These are phyloP conservation scores for Uloborus diversus DNA, from an alignment of 1,140 invertebrate genomes.

Conservation along the genomic window DNA sequence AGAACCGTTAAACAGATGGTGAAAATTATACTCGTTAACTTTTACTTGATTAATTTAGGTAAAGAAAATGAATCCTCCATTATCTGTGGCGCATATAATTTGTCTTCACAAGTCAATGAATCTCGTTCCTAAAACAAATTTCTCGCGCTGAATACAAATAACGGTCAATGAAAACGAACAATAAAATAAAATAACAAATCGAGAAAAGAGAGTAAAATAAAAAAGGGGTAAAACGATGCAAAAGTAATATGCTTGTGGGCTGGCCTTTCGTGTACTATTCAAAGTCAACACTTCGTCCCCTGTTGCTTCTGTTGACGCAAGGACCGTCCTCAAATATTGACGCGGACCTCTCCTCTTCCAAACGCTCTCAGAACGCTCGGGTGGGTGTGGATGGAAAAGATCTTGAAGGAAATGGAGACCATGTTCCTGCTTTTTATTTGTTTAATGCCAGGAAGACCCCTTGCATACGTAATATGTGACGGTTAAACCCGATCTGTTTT, in stretches of 20 bases:
- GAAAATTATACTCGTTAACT: too few relatives aligned
- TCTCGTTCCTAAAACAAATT: too few relatives aligned
- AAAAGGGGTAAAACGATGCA: neutral
- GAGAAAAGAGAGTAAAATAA: neutral
- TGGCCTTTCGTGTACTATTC: neutral
- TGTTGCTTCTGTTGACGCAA: slow-evolving; percentile 6
- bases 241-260: slow-evolving; percentile 14
- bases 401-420: slow-evolving; percentile 9
- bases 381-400: neutral
- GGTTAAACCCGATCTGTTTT: too few relatives aligned
- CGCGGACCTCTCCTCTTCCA: slow-evolving; percentile 3
- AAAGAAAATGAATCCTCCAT: too few relatives aligned
- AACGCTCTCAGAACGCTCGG: neutral
- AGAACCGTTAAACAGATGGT: too few relatives aligned
- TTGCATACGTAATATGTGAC: slow-evolving; percentile 3
- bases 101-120: too few relatives aligned
- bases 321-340: slow-evolving; percentile 31
- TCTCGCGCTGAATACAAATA: too few relatives aligned
- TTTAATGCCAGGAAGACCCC: neutral
- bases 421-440: neutral
- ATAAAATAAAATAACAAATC: too few relatives aligned
- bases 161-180: too few relatives aligned
- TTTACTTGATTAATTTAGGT: too few relatives aligned
- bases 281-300: slow-evolving; percentile 1
- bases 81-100: too few relatives aligned